phyloP scores from a whole-genome alignment of 2,888 invertebrate genomes.

The Pycnomerus fuliginosus region DNA sequence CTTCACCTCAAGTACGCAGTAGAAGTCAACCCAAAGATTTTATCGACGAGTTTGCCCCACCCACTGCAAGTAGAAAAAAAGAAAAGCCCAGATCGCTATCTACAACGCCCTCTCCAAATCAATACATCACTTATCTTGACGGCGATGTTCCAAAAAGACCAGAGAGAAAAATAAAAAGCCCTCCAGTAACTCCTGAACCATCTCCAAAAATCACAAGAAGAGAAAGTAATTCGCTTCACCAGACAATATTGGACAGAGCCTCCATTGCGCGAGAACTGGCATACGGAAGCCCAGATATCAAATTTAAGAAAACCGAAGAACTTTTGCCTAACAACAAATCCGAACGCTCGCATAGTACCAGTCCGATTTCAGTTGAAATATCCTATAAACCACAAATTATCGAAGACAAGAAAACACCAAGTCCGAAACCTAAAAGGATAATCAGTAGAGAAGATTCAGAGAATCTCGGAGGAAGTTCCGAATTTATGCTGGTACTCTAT shows the following conservation, averaged over 20 bases:
- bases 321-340: constrained; percentile 4
- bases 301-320: constrained; percentile 35
- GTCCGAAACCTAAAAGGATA: constrained; percentile 6
- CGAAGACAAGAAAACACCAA: constrained; percentile 20
- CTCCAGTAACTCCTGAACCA: constrained; percentile 48
- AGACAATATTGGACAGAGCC: constrained; percentile 54
- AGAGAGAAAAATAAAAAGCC: constrained; percentile 49
- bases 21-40: constrained; percentile 46
- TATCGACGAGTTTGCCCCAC: constrained; percentile 25
- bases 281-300: constrained; percentile 56
- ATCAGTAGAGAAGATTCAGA: constrained; percentile 52
- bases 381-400: constrained; percentile 1
- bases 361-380: neutral
- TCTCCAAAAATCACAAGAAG: constrained; percentile 44
- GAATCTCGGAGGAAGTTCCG: constrained; percentile 67
- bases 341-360: neutral
- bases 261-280: constrained; percentile 56
- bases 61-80: constrained; percentile 48
- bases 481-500: constrained; percentile 76
- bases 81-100: constrained; percentile 45
- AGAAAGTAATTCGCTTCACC: constrained; percentile 34
- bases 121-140: constrained; percentile 8
- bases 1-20: constrained; percentile 48
- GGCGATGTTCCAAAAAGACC: constrained; percentile 42
- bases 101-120: constrained; percentile 38